phyloP scores from a whole-genome alignment of 2,113 vertebrate genomes.

The Eurystomus gularis region DNA sequence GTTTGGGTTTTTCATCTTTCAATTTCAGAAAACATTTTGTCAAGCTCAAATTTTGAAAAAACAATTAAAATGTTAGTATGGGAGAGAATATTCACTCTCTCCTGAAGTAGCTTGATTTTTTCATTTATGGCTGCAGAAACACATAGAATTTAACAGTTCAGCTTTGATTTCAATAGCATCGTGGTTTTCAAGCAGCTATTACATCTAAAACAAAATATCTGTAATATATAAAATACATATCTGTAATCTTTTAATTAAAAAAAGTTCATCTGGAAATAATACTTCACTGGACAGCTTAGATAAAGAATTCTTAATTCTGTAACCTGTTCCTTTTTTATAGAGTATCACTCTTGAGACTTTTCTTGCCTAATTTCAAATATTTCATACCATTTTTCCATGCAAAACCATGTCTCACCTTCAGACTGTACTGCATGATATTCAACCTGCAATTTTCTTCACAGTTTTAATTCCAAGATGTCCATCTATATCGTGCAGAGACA shows the following conservation, averaged over 20 bases:
- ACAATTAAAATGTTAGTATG: background rate
- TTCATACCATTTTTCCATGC: background rate
- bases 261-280: background rate
- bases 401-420: background rate
- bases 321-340: background rate
- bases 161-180: background rate
- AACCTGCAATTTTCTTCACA: background rate
- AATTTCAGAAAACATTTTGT: background rate
- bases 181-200: background rate
- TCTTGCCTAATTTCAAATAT: background rate
- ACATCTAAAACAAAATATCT: background rate
- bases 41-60: background rate
- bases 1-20: background rate
- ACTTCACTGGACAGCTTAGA: background rate
- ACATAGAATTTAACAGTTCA: background rate
- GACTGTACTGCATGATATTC: background rate
- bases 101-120: background rate
- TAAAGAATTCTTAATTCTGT: background rate
- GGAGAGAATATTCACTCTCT: background rate
- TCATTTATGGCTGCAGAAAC: background rate
- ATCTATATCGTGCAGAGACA: background rate
- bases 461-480: background rate
- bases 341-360: background rate
- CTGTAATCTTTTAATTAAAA: background rate
- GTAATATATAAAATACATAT: background rate